Evolutionary conservation across 37 sponge, comb jelly and placozoan species (phyloP), one percentile per base, ranked within the genome.

Genomic region (Theonella swinhoei): DNA sequence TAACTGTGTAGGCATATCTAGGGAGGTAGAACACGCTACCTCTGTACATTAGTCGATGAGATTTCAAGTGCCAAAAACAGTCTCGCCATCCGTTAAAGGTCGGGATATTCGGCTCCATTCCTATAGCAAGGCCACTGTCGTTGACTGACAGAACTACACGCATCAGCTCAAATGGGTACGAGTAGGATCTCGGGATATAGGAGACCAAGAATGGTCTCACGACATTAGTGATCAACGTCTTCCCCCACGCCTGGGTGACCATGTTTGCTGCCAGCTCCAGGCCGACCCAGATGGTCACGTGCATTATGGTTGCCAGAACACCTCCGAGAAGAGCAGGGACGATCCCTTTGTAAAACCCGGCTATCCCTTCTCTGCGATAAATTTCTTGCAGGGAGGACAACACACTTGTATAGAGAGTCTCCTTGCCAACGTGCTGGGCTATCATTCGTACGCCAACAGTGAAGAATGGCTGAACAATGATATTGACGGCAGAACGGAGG

Each of bases 381-480:
- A 91, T 91, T 65, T 87, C 75, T 30, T 23, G 24, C 5, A 78
- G 33, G 0, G 88, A 60, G 19, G 42, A 2, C 47, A 29, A 74
- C 4, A 87, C n/a, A 2, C 70, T 31, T 5, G 4, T 79, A 69
- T 83, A 91, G 25, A 83, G 35, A 24, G 68, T 64, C 37, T 91
- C 88, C 40, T 83, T 70, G 20, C 88, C 88, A 32, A 87, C 85
- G 70, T 77, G 73, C 76, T 91, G 92, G 9, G 79, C 88, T 22
- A 91, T 77, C 5, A 68, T 43, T 1, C 92, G 82, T 0, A 83
- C n/a, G 0, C 61, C 4, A 19, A 91, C 87, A 25, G 87, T 83
- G 33, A 70, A 42, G 38, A 91, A 72, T 20, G 92, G 92, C 7
- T 78, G 88, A 47, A 54, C 67, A 0, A 79, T 28, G 4, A 87